Evolutionary conservation across 30 jellyfish, hydroid and myxozoan species (phyloP), one percentile per base, ranked within the genome.

Genomic region (Aurelia sp.): DNA sequence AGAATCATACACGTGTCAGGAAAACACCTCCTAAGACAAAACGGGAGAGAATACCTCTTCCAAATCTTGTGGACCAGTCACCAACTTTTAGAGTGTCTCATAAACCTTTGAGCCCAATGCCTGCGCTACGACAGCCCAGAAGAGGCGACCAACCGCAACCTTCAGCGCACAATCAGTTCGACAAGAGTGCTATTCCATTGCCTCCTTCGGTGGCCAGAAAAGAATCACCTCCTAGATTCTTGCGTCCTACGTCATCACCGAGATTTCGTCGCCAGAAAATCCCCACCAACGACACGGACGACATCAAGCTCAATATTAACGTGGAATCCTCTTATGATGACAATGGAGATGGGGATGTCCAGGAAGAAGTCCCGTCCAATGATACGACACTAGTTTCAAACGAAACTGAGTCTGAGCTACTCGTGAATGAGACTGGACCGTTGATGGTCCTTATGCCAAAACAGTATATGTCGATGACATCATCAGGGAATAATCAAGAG

Each of bases 361-460:
- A 83, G 66, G 97, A 90, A 67, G 95, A 84, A 84, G 90, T 71
- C 62, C 96, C 98, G 20, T 55, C 91, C 40, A 91, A 91, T 62
- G 98, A 91, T 41, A 91, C 98, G 12, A 40, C 94, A 6, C 90
- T 86, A 27, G 96, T 86, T 8, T 86, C 98, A 3, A 92, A 86
- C 58, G 96, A 92, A 74, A 86, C 96, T 47, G 96, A 92, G 81
- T 86, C 90, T 71, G 98, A 92, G 62, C 80, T 86, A 15, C 90
- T 82, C 59, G 98, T 85, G 31, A 92, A 86, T 72, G 95, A 86
- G 88, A 92, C 98, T 57, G 96, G 92, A 13, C 96, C 97, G 19
- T 73, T 84, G 23, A 63, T 83, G 86, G 90, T 75, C n/a, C 55
- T 82, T 0, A 82, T 82, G 86, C 82, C 92, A 18, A 71, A 52